Evolutionary conservation across 2,113 vertebrate species (phyloP), one percentile per base, ranked within the genome.

Genomic region (Myiozetetes cayanensis): DNA sequence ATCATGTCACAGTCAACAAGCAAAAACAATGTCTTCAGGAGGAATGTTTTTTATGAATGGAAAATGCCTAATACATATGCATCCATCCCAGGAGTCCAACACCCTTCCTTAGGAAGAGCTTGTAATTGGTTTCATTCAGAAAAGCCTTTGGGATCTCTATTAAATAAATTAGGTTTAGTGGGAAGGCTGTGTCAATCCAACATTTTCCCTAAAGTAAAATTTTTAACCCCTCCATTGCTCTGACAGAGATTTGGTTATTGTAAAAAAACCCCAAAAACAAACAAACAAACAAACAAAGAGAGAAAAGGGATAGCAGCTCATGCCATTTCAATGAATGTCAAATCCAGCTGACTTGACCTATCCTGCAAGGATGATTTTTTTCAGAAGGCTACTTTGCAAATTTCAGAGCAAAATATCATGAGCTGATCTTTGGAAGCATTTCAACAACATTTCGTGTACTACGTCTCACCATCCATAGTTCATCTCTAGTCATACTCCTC

Each of bases 71-170:
- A 53, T 89, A 59, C 12, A n/a, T 68, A 62, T 33, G 7, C 10
- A 67, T 61, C 13, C 23, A 66, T 82, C 72, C 85, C 49, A 68
- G 23, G 49, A 67, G 71, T 66, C 12, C 37, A 94, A 63, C 22
- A 43, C 35, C 31, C 90, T 93, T 71, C 56, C 50, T 92, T 27
- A 31, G 55, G 62, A 75, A 86, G 76, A 81, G 19, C 71, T 95
- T 93, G 37, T 94, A 94, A 81, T 89, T 67, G 37, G 47, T 92
- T 95, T 49, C 10, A 56, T 91, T 91, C 78, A 71, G 56, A 46
- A 91, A 92, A 96, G 78, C 87, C 84, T 88, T 93, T 91, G 94
- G 67, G 75, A 88, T 80, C 43, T 89, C 91, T 87, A 63, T 96
- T 95, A 96, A 94, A 94, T 90, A 43, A 55, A 70, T 89, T 89